Base-by-base conservation (phyloP, 2,113 vertebrate genomes). In the Saccopteryx leptura region DNA sequence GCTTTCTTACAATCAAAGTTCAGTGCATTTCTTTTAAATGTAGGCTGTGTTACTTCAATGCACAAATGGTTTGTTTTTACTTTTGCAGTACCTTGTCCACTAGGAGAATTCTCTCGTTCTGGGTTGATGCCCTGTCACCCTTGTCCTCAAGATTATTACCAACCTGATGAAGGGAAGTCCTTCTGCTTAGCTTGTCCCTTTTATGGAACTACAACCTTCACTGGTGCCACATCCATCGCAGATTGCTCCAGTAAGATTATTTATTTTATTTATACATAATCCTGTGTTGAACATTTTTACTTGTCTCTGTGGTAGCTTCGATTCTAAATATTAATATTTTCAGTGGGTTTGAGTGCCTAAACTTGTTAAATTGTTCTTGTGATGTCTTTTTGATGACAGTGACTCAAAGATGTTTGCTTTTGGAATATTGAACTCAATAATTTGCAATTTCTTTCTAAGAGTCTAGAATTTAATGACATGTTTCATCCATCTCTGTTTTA, bases 131-230 rank as follows among this genome's bases (percentile, higher is more conserved):
- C 99, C 9, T 99, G 99, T 96, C 99, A 99, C 97, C 99, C 99
- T 0, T 99, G 99, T 96, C 99, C 99, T 78, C 99, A 98, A 93
- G 99, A 99, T 97, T 99, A 99, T 97, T 99, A 99, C 97, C 99
- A 99, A 1, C 99, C 99, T 11, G 98, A 99, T 2, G 97, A 98
- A 0, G 99, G 99, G 7, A 99, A 99, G 94, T 99, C 99, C 75
- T 99, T 99, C 98, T 99, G 99, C 97, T 98, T 99, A 39, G 99
- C 99, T 80, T 99, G 99, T 80, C 99, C 99, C 7, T 99, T 99
- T 98, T 99, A 99, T 69, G 99, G 99, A 90, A 99, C 99, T 93
- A 99, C 99, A 75, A 99, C 99, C 0, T 71, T 99, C 46, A 98
- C 93, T 3, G 99, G 99, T 58, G 99, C 99, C 26, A 99, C 98